Base-by-base conservation (phyloP, 2,888 invertebrate species). In the Biston betularia region DNA sequence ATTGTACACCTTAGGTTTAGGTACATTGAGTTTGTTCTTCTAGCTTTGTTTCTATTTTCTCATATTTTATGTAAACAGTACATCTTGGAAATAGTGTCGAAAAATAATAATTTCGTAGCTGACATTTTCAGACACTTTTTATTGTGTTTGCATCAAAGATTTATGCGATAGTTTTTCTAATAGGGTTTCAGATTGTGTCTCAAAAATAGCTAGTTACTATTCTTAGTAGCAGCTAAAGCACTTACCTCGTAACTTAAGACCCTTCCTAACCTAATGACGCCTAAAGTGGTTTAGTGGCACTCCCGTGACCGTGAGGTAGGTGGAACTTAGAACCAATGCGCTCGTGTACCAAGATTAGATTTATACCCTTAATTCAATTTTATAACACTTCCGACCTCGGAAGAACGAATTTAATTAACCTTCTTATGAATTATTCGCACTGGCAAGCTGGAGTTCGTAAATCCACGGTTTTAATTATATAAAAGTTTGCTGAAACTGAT, bases 381-480 rank as follows among this genome's bases (percentile, higher is more conserved):
- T 82, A 78, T 77, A 80, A 77, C 77, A 72, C 75, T 79, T 75
- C 71, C 72, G 67, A 77, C 80, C 76, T 74, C 73, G 72, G 75
- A 75, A 77, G 79, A 83, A 79, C 80, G 80, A 85, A 84, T 84
- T 86, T 85, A 87, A 86, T 86, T 87, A 87, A 83, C 87, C 83
- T 83, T 82, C 82, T 82, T 86, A 83, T 85, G 83, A 87, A 84
- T 87, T 86, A 88, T 87, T 86, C 84, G 75, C 78, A 75, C 75
- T 75, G 79, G 78, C 83, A 78, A 74, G 79, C 78, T 14, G 74
- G 78, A 83, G 80, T 84, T 83, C 70, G 81, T 81, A 82, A 84
- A 86, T 84, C 81, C 75, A 65, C 76, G 79, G 81, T 78, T 85
- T 85, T 86, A 86, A 86, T 87, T 83, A 82, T 77, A 79, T 82